These are phyloP conservation scores for Tetragonula carbonaria DNA, from an alignment of 2,888 invertebrate genomes.

Conservation along the genomic window DNA sequence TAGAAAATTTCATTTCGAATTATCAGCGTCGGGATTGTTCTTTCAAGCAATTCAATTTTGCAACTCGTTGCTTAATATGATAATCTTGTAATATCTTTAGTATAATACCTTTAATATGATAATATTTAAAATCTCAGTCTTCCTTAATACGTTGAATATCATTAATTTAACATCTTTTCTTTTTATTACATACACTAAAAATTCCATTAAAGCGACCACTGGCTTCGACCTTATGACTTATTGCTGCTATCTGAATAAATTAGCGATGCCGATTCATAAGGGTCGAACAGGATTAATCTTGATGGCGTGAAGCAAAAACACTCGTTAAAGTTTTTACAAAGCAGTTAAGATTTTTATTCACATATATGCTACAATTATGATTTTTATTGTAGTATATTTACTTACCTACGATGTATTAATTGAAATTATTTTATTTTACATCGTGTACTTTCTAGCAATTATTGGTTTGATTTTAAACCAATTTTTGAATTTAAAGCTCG, in stretches of 20 bases:
- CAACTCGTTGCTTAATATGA: background rate
- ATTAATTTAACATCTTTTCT: background rate
- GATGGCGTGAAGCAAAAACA: background rate
- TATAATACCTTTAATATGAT: background rate
- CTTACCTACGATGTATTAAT: background rate
- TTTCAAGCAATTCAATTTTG: background rate
- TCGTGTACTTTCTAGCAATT: background rate
- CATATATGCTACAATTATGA: background rate
- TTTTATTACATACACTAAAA: background rate
- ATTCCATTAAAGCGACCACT: background rate
- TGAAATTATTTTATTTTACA: background rate
- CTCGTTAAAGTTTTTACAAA: background rate
- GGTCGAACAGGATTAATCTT: slow-evolving; percentile 12
- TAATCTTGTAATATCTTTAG: background rate
- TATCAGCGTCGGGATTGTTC: background rate
- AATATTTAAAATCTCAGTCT: background rate
- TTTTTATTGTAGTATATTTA: background rate
- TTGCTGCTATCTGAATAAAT: slow-evolving; percentile 12
- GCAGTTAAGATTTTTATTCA: background rate
- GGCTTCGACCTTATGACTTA: background rate
- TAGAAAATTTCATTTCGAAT: background rate
- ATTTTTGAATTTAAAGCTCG: too few relatives aligned
- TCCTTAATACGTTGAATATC: background rate
- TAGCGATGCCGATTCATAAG: slow-evolving; percentile 22
- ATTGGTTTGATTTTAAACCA: too few relatives aligned